Evolutionary conservation across 2,797 vertebrate species (phyloP), one percentile per base, ranked within the genome.

Genomic region (Catostomus latipinnis): DNA sequence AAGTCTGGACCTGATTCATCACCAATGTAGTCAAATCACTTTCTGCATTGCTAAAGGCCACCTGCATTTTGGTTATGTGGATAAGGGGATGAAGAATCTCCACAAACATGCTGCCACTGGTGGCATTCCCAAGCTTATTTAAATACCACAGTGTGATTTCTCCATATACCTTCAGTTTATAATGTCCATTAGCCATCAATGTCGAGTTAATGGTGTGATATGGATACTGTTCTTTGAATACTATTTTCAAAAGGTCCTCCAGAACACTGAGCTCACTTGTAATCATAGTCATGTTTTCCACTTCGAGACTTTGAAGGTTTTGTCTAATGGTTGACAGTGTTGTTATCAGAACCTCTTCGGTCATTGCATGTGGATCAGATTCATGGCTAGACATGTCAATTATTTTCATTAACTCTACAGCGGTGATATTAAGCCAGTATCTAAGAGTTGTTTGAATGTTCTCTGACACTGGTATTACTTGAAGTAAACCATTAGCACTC

Each of bases 81-180:
- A 90, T 89, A 57, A 93, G 57, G 9, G 88, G 87, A 0, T 82
- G 8, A n/a, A 94, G 83, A 66, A 92, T 79, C 0, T 81, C 68
- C 43, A 87, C 87, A 34, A 84, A n/a, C 0, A 87, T 82, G 76
- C 91, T 91, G 56, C 48, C 78, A 16, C 81, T 89, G 22, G 88
- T 92, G 80, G 88, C 82, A 8, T 91, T 91, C 84, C 90, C 89
- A 70, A 94, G 74, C 46, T 73, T 90, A 43, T 72, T 83, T 74
- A 95, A 83, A 85, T 94, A 94, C 92, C 93, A 94, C 10, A 87
- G 8, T n/a, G 86, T 77, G 8, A 93, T 89, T 22, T 91, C 78
- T 22, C 89, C 57, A 69, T 90, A 92, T 0, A 85, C 66, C 46
- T 54, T 80, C 57, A 91, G 87, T 8, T 82, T 73, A 57, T 87